phyloP scores from a whole-genome alignment of 2,113 vertebrate genomes.

The Archocentrus centrarchus region DNA sequence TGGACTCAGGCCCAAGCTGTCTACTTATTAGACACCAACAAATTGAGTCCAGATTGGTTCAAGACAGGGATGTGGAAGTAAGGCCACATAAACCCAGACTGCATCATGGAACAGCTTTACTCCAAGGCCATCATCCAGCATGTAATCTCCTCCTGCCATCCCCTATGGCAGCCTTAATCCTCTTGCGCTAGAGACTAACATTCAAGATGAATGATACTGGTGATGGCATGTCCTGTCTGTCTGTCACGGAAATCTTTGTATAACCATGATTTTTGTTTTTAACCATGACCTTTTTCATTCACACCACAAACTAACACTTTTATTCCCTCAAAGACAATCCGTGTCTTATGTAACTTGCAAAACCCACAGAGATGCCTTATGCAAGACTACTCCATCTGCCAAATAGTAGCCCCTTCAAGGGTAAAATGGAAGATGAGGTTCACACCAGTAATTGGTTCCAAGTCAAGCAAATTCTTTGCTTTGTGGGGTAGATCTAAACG shows the following conservation, averaged over 20 bases:
- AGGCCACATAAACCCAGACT: slow-evolving; percentile 59
- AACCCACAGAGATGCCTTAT: slow-evolving; percentile 51
- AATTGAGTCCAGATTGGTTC: slow-evolving; percentile 61
- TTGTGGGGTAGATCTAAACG: slow-evolving; percentile 5
- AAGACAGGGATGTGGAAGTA: slow-evolving; percentile 54
- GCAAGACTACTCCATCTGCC: slow-evolving; percentile 52
- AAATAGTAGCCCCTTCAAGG: slow-evolving; percentile 50
- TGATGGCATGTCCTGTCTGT: slow-evolving; percentile 53
- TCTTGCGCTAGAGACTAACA: slow-evolving; percentile 50
- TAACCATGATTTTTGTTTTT: slow-evolving; percentile 43
- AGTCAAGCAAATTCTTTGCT: slow-evolving; percentile 40
- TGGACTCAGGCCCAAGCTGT: slow-evolving; percentile 40
- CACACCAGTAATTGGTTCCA: slow-evolving; percentile 32
- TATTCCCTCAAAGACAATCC: slow-evolving; percentile 40
- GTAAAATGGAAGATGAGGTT: slow-evolving; percentile 43
- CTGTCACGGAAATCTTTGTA: slow-evolving; percentile 64
- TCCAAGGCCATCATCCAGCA: slow-evolving; percentile 54
- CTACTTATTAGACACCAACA: slow-evolving; percentile 62
- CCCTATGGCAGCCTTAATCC: slow-evolving; percentile 65
- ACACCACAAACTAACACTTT: slow-evolving; percentile 62
- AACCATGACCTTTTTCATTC: slow-evolving; percentile 50
- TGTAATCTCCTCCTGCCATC: slow-evolving; percentile 62
- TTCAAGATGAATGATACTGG: slow-evolving; percentile 67
- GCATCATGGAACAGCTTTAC: slow-evolving; percentile 68
- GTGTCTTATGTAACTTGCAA: slow-evolving; percentile 57